A percentile compares a stretch with the other conserved stretches of the same genome.
These are phyloP conservation scores for Triplophysa tibetana DNA, from an alignment of 2,113 vertebrate species.

Conservation along the genomic window DNA sequence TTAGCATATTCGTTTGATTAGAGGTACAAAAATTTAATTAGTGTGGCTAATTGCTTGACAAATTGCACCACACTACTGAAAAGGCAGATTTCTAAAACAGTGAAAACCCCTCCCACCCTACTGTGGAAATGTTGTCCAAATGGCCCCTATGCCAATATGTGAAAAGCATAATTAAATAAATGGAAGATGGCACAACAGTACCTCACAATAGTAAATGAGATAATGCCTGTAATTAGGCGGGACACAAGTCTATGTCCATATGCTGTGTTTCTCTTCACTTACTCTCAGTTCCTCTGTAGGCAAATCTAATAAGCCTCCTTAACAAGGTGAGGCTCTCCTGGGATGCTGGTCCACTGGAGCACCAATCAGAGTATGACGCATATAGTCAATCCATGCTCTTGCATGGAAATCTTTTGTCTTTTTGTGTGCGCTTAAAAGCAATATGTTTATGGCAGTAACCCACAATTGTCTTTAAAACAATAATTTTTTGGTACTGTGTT, in stretches of 20 bases:
- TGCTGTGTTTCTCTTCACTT: slow-evolving; percentile 75
- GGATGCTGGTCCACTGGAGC: slow-evolving; percentile 35
- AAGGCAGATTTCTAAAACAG: slow-evolving; percentile 75
- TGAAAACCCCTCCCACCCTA: slow-evolving; percentile 69
- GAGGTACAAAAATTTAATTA: slow-evolving; percentile 97
- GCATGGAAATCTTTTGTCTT: not conserved
- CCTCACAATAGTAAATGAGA: slow-evolving; percentile 88
- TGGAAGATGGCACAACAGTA: slow-evolving; percentile 91
- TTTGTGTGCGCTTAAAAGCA: not conserved
- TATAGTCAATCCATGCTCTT: slow-evolving; percentile 17
- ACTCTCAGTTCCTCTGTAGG: slow-evolving; percentile 57
- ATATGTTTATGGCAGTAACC: not conserved
- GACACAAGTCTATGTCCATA: slow-evolving; percentile 78
- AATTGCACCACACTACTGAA: slow-evolving; percentile 92
- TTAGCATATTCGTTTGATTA: slow-evolving; percentile 99
- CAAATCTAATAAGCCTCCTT: slow-evolving; percentile 72
- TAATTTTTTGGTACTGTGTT: too few relatives aligned
- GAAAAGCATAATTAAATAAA: slow-evolving; percentile 99
- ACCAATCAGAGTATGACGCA: slow-evolving; percentile 18
- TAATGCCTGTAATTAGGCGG: slow-evolving; percentile 91
- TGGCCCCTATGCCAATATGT: slow-evolving; percentile 88
- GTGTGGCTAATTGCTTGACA: slow-evolving; percentile 94
- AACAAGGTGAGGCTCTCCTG: slow-evolving; percentile 57
- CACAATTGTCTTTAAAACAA: too few relatives aligned
- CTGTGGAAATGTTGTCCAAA: slow-evolving; percentile 85